Conservation (phyloP, 2,888 invertebrate species). For the Neoitamus cyanurus region DNA sequence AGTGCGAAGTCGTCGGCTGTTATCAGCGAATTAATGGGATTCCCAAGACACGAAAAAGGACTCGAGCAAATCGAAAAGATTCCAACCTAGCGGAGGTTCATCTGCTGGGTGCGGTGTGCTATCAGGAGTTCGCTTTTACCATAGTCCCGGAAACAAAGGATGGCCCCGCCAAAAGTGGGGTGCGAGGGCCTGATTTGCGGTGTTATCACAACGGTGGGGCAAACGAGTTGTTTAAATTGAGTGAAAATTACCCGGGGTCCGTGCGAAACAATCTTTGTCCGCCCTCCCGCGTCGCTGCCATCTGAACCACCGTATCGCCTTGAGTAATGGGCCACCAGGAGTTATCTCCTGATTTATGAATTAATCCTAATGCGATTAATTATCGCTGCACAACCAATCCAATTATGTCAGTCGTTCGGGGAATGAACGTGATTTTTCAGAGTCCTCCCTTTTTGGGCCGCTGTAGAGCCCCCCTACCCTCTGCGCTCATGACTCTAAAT, state of each 20-base stretch:
- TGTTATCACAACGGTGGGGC: not conserved
- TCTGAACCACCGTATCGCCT: not conserved
- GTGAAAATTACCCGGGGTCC: not conserved
- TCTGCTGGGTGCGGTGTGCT: not conserved
- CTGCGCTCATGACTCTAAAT: not conserved
- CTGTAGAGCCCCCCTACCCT: not conserved
- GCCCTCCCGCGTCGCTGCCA: not conserved
- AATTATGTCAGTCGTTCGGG: constrained; percentile 12
- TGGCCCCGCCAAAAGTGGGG: not conserved
- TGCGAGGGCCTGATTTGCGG: not conserved
- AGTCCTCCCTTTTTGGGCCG: too few species aligned
- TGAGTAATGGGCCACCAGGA: constrained; percentile 5
- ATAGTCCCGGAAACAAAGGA: not conserved
- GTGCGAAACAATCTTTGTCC: not conserved
- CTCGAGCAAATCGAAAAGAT: not conserved
- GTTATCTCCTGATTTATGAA: constrained; percentile 16
- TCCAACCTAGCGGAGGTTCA: not conserved
- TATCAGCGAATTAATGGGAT: constrained; percentile 35
- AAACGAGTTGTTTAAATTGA: constrained; percentile 8
- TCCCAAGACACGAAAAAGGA: constrained; percentile 7
- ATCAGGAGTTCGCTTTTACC: constrained; percentile 6
- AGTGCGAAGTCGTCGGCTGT: constrained; percentile 23
- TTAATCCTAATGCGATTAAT: constrained; percentile 11
- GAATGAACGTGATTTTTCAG: constrained; percentile 11
- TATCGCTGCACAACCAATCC: not conserved